Conservation (phyloP, 1,140 invertebrate genomes). For the Lepidostoma basale region DNA sequence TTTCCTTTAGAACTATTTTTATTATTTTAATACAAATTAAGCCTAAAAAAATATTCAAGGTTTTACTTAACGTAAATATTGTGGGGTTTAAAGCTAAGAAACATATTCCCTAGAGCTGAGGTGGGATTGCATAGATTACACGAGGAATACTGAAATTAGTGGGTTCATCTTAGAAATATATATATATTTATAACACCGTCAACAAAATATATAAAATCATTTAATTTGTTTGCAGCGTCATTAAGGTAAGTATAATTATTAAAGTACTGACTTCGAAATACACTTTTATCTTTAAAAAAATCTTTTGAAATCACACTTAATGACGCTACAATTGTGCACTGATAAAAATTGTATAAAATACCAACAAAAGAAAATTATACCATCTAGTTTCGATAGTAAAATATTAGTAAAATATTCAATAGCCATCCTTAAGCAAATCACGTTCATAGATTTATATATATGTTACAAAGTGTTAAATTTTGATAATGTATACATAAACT, state of each 20-base stretch:
- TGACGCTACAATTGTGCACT: too few species aligned
- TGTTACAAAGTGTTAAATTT: not conserved
- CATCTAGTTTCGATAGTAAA: too few species aligned
- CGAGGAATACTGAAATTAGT: conserved; percentile 11
- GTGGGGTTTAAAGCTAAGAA: not conserved
- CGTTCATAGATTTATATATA: not conserved
- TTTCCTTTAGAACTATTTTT: not conserved
- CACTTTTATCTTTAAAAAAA: not conserved
- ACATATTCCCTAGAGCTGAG: not conserved
- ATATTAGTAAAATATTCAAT: not conserved
- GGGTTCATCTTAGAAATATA: not conserved
- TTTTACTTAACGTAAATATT: not conserved
- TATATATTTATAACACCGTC: conserved; percentile 11
- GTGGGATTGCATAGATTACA: conserved; percentile 5
- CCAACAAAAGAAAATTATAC: too few species aligned
- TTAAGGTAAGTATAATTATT: too few species aligned
- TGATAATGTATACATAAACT: not conserved
- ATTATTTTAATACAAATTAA: not conserved
- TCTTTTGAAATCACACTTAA: not conserved
- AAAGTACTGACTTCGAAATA: not conserved
- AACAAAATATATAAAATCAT: too few species aligned
- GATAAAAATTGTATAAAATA: conserved; percentile 15
- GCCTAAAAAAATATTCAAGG: not conserved
- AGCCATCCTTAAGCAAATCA: not conserved
- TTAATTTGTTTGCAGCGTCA: too few species aligned